Base-by-base conservation (phyloP, 2,113 vertebrate genomes). In the Erpornis zantholeuca region DNA sequence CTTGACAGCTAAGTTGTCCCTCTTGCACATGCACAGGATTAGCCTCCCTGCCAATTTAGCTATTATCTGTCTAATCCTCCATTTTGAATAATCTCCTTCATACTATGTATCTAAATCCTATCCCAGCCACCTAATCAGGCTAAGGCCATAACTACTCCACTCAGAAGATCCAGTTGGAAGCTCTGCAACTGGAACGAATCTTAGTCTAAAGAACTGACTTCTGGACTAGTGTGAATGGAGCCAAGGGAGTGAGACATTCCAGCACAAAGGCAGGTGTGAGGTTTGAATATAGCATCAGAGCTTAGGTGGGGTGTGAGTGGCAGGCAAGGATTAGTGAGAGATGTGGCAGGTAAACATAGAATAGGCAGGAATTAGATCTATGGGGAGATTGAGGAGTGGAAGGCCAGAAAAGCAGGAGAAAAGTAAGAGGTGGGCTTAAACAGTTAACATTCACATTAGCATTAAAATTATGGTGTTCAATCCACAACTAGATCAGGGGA, bases 11-110 rank as follows among this genome's bases (percentile, higher is more conserved):
- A 52, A 42, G 4, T 60, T 79, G 47, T 68, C 49, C 52, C 29
- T 70, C 57, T 72, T 80, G 75, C 71, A 88, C 57, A 45, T 60
- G 86, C 53, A 69, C 13, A 27, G 86, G 88, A 92, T 96, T 92
- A 92, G 19, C 61, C 5, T 36, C 49, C 36, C 53, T 93, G 93
- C 63, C 86, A 90, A 76, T 72, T 79, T 69, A 83, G 45, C 91
- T 69, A 76, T 88, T 93, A 76, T 56, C 75, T 94, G 40, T 40
- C 86, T 96, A 94, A 95, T 94, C 82, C 66, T 86, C 35, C 68
- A 76, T 90, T 80, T 88, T 57, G 49, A 83, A 88, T 90, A 88
- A 90, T 88, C 71, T 90, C 45, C 54, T 82, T 64, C 68, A 3
- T 83, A 79, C 54, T 36, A 31, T 17, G 38, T 73, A 79, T 88